phyloP scores from a whole-genome alignment of 2,888 invertebrate genomes.

The Pheosia tremula region DNA sequence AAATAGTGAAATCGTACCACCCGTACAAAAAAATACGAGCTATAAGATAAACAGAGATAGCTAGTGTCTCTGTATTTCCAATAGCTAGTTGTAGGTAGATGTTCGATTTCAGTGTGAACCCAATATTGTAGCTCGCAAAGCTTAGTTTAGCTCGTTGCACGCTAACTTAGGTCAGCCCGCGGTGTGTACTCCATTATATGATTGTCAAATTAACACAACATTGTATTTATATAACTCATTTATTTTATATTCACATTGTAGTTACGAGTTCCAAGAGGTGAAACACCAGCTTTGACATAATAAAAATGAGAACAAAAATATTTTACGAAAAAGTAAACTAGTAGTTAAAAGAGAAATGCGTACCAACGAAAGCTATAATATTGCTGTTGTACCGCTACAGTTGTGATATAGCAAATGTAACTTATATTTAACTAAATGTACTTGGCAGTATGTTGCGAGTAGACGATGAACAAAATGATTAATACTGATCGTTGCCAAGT shows the following conservation, averaged over 20 bases:
- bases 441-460: constrained; percentile 53
- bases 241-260: constrained; percentile 84
- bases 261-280: constrained; percentile 74
- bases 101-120: no score
- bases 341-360: constrained; percentile 75
- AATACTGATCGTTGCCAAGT: constrained; percentile 79
- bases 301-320: constrained; percentile 79
- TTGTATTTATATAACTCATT: constrained; percentile 82
- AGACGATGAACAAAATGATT: constrained; percentile 54
- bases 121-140: no score
- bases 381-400: constrained; percentile 53
- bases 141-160: no score
- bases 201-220: constrained; percentile 37
- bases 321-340: constrained; percentile 72
- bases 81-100: no score
- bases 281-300: constrained; percentile 78
- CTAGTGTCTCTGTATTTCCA: no score
- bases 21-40: no score
- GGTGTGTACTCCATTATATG: neutral
- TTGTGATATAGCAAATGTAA: constrained; percentile 46
- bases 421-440: constrained; percentile 49
- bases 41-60: no score
- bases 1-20: no score
- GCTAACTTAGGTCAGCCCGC: no score
- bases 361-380: constrained; percentile 70